Evolutionary conservation across 64 coral and sea anemone genomes (phyloP), one percentile per base, ranked within the genome.

Genomic region (Dendrophyllia cribrosa): DNA sequence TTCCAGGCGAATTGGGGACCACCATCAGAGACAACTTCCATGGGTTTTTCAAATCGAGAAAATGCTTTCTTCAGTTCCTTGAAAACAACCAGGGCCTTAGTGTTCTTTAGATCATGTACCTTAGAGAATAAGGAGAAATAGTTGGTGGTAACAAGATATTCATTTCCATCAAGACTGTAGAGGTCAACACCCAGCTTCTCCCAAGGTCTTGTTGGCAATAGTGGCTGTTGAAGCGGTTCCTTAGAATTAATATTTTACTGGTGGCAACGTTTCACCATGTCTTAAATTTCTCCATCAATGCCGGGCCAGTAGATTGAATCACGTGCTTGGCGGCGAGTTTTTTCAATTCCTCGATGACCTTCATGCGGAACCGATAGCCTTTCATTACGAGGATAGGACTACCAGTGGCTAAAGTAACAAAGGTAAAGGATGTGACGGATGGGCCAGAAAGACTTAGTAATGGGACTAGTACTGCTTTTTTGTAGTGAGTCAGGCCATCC

Each of bases 281-380:
- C 67, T 66, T 84, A 6, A 21, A 92, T 85, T 4, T 81, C 43
- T 9, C 26, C 1, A 12, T 34, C 44, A 13, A 91, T 22, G 12
- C 10, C n/a, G 3, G 79, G 90, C 90, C 80, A 86, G 50, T 58
- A 92, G 16, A 92, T 60, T 43, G 79, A 85, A 45, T 58, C 12
- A 12, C 24, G 64, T 9, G 90, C 90, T 3, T 49, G 24, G 51
- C 64, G 14, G 14, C 62, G 53, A 68, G 45, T 72, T 85, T 92
- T 92, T 26, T 12, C 55, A 26, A 92, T 85, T 6, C 79, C 90
- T 16, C 34, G 79, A 50, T 84, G 78, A 5, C 90, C 71, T 43
- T 85, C 24, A 58, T 92, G 79, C 0, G 74, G 48, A 14, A 12
- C 44, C 1, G 75, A 3, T 9, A 85, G 51, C 43, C 46, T 43